Evolutionary conservation across 2,888 invertebrate species (phyloP).

Genomic region (Hypercompe scribonia): DNA sequence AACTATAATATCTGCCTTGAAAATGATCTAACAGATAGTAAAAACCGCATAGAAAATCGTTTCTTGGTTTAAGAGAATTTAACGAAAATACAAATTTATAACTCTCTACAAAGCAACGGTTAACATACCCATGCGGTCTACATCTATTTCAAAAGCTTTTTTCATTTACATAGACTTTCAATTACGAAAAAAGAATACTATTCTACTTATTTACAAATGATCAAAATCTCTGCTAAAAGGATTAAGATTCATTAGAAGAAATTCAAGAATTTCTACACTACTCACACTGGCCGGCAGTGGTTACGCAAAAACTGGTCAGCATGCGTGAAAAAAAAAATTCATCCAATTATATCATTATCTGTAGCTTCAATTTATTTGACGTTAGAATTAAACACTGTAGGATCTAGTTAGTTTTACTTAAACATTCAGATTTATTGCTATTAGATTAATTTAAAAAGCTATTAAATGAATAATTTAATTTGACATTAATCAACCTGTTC

Average conservation of each 20-base stretch:
- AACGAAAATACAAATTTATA: not conserved
- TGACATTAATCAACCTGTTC: no score
- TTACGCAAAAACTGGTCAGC: slow-evolving; percentile 34
- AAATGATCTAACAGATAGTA: not conserved
- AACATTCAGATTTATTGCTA: not conserved
- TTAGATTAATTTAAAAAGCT: not conserved
- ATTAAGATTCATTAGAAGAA: slow-evolving; percentile 21
- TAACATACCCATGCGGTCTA: not conserved
- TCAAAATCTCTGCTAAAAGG: slow-evolving; percentile 14
- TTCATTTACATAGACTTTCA: not conserved
- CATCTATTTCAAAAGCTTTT: not conserved
- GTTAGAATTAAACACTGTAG: slow-evolving; percentile 33
- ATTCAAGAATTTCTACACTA: slow-evolving; percentile 25
- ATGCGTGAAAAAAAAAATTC: slow-evolving; percentile 9
- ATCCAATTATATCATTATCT: slow-evolving; percentile 31
- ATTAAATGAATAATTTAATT: not conserved
- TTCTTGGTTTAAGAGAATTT: not conserved
- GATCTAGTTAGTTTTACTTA: not conserved
- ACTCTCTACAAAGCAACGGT: not conserved
- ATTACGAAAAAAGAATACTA: not conserved
- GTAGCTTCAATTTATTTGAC: slow-evolving; percentile 21
- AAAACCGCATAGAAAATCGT: not conserved
- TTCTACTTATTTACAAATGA: not conserved
- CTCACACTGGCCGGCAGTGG: slow-evolving; percentile 1
- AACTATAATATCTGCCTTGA: no score